Evolutionary conservation across 2,797 vertebrate species (phyloP), one percentile per base, ranked within the genome.

Genomic region (Acrossocheilus wenchowensis): DNA sequence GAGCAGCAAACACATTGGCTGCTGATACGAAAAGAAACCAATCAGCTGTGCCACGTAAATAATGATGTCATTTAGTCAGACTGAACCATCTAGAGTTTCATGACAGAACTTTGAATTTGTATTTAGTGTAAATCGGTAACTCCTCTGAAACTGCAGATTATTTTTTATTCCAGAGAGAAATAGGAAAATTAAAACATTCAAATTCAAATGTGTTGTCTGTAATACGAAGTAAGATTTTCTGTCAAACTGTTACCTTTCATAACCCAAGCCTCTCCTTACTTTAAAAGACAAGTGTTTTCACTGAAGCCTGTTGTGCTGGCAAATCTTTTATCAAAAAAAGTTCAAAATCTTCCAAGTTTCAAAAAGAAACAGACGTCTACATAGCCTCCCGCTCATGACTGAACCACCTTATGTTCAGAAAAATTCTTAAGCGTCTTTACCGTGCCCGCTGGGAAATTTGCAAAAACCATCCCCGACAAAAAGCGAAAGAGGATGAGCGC

Each of bases 401-500:
- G 57, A 86, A 80, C 41, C 23, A 2, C 10, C 8, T 50, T 64
- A 39, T 74, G 69, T 74, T 81, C 69, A 74, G 43, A 86, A 74
- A 60, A 64, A 60, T 21, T 66, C 34, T 66, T 74, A 80, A 60
- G 64, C 39, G 19, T 74, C 66, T 85, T 74, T 81, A 86, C 30
- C 26, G 2, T 78, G 79, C 82, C 87, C 73, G 23, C 74, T 77
- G 83, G 78, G 79, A 82, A 26, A 78, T 81, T 57, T 71, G 60
- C 45, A 72, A 81, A 87, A 91, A 92, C 64, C 74, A 81, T 89
- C 87, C 23, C 41, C 77, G 85, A 81, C 19, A 78, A 90, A 78
- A 81, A 75, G 60, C 43, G 86, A 81, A 92, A 87, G 83, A 54
- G 89, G 84, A 73, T 52, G 85, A 84, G 78, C 11, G 17, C 73